These are phyloP conservation scores for Cossypha niveicapilla DNA, from an alignment of 2,797 vertebrate genomes.

Conservation along the genomic window DNA sequence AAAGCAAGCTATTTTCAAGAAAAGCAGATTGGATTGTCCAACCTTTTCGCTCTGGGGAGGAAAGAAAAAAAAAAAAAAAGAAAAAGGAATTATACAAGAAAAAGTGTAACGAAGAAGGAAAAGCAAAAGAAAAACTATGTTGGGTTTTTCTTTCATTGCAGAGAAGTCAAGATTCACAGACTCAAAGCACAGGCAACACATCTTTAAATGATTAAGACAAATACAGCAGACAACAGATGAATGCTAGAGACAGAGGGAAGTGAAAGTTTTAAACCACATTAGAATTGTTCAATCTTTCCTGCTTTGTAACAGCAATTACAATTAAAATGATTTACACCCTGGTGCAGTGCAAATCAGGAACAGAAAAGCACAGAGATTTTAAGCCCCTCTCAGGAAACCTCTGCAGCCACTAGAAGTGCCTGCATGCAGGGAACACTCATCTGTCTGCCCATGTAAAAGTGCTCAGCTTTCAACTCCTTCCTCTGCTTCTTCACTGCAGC, in stretches of 20 bases:
- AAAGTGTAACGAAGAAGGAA: background rate
- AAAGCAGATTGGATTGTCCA: constrained; percentile 3
- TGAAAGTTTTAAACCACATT: constrained; percentile 11
- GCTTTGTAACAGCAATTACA: background rate
- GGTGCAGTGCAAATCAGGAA: background rate
- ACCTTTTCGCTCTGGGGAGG: background rate
- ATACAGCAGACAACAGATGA: background rate
- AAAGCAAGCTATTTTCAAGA: constrained; percentile 41
- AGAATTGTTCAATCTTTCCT: background rate
- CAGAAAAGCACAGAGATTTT: background rate
- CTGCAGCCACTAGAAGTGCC: background rate
- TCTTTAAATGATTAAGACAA: constrained; percentile 53
- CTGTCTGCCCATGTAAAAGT: background rate
- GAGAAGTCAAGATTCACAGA: constrained; percentile 20
- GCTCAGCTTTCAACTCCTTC: background rate
- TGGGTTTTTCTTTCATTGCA: background rate
- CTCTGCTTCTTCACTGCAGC: background rate
- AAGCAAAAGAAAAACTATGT: background rate
- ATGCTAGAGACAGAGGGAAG: constrained; percentile 9
- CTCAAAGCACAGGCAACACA: background rate
- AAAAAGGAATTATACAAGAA: background rate
- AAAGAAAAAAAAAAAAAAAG: background rate
- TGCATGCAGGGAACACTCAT: background rate
- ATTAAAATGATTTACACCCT: background rate
- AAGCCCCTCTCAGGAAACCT: background rate